These are phyloP conservation scores for Leucosticte australis DNA, from an alignment of 2,113 vertebrate species.

Conservation along the genomic window DNA sequence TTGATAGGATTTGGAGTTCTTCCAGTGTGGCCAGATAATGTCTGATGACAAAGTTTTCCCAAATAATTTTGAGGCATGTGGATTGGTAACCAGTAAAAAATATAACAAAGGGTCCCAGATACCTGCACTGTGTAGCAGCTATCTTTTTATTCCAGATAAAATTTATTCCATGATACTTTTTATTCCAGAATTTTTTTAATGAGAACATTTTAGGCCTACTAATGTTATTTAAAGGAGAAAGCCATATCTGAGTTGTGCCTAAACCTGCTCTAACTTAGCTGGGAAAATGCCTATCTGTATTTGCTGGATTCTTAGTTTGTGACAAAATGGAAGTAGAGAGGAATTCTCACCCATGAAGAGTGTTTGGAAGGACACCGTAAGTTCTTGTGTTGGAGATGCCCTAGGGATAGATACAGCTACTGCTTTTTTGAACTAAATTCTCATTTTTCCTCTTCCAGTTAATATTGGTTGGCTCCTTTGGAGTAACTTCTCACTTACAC, in stretches of 20 bases:
- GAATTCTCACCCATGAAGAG: not conserved
- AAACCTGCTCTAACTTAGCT: not conserved
- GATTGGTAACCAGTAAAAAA: not conserved
- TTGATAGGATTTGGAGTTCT: not conserved
- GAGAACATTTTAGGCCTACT: not conserved
- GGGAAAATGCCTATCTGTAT: not conserved
- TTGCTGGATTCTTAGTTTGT: not conserved
- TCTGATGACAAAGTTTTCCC: not conserved
- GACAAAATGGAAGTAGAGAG: not conserved
- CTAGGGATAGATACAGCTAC: not conserved
- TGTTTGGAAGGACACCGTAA: not conserved
- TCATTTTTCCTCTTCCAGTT: not conserved
- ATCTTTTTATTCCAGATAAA: not conserved
- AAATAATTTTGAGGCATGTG: not conserved
- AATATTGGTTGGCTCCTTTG: not conserved
- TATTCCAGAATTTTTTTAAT: not conserved
- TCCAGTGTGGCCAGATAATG: not conserved
- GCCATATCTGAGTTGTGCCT: not conserved
- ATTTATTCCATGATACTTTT: not conserved
- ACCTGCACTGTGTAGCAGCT: too few relatives aligned
- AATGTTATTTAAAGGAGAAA: not conserved
- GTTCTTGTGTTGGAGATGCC: not conserved
- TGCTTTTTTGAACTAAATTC: not conserved
- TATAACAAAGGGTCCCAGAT: not conserved
- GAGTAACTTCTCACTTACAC: not conserved